phyloP scores from a whole-genome alignment of 2,888 invertebrate species.

The Syrista parreyssii region DNA sequence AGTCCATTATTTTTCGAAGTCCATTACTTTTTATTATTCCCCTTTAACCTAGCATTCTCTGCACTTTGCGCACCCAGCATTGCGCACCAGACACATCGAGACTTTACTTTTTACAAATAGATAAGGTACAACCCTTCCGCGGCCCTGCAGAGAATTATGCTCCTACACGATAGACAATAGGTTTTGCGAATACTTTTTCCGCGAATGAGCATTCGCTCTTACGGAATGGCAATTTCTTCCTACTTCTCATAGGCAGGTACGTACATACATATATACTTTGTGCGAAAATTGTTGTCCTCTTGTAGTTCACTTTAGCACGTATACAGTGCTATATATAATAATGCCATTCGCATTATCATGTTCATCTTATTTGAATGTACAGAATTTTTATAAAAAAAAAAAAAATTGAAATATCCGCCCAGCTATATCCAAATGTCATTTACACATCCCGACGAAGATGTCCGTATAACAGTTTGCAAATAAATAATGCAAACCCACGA shows the following conservation, averaged over 20 bases:
- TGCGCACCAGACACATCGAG: neutral
- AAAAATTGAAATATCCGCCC: neutral
- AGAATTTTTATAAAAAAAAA: neutral
- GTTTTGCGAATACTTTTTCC: neutral
- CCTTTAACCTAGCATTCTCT: neutral
- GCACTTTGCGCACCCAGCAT: neutral
- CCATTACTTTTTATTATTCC: conserved; percentile 34
- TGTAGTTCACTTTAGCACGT: neutral
- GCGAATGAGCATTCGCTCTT: neutral
- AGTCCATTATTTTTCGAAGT: conserved; percentile 28
- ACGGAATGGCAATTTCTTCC: neutral
- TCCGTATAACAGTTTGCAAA: neutral
- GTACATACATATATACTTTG: neutral
- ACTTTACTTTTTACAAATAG: conserved; percentile 1
- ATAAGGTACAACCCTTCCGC: neutral
- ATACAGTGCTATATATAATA: no score
- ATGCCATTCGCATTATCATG: neutral
- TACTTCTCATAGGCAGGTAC: neutral
- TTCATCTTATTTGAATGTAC: neutral
- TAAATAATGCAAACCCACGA: neutral
- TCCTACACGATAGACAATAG: neutral
- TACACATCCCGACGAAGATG: neutral
- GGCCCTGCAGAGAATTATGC: neutral
- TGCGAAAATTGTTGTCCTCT: neutral
- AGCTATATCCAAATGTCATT: neutral